phyloP scores from a whole-genome alignment of 2,888 invertebrate genomes.

The Leptothorax acervorum region DNA sequence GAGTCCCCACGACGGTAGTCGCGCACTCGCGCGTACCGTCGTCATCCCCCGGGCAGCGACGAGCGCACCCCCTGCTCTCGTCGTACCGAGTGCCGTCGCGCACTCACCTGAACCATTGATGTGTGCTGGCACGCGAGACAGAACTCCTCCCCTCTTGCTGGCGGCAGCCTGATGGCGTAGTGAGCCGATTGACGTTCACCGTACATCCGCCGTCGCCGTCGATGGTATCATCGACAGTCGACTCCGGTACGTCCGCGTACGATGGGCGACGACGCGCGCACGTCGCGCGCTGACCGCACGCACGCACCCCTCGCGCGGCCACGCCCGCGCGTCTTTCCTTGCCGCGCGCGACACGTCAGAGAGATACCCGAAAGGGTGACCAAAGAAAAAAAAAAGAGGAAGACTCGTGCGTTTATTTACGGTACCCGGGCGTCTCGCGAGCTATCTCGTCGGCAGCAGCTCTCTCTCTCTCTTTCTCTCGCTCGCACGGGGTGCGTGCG shows the following conservation, averaged over 20 bases:
- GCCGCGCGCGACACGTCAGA: slow-evolving; percentile 16
- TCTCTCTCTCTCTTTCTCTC: not conserved
- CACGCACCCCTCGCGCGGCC: slow-evolving; percentile 42
- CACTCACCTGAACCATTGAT: slow-evolving; percentile 83
- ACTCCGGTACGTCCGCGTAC: slow-evolving; percentile 51
- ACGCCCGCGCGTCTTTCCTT: slow-evolving; percentile 58
- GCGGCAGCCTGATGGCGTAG: slow-evolving; percentile 71
- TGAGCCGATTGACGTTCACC: slow-evolving; percentile 74
- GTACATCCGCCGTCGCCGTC: slow-evolving; percentile 72
- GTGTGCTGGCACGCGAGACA: slow-evolving; percentile 78
- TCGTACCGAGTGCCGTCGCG: not conserved
- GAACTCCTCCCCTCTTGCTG: slow-evolving; percentile 70
- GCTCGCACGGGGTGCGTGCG: slow-evolving; percentile 47
- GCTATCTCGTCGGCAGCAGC: slow-evolving; percentile 51
- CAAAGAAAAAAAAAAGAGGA: slow-evolving; percentile 45
- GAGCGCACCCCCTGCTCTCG: not conserved
- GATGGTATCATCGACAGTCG: slow-evolving; percentile 50
- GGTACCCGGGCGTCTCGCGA: slow-evolving; percentile 22
- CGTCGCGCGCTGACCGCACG: slow-evolving; percentile 36
- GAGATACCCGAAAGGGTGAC: not conserved
- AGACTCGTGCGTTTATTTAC: slow-evolving; percentile 64
- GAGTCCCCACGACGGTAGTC: not conserved
- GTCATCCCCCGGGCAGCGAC: not conserved
- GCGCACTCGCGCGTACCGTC: not conserved
- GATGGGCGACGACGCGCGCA: slow-evolving; percentile 43